Evolutionary conservation across 1,140 invertebrate genomes (phyloP).

Genomic region (Zaprionus vittiger): DNA sequence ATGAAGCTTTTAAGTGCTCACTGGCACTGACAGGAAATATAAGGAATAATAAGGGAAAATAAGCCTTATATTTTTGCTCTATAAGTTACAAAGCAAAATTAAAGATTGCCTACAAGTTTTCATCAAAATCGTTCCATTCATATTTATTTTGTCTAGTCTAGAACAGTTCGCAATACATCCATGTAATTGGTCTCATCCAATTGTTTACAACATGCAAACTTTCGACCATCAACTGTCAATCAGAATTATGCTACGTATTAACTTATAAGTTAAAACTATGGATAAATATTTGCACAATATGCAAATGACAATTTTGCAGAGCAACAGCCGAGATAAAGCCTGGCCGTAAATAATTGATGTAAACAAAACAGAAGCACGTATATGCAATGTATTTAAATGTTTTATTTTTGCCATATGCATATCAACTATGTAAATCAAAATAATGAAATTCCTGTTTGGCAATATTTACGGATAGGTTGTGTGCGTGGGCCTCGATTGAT

Average conservation of each 20-base stretch:
- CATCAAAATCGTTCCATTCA: no score
- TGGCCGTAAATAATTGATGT: background rate
- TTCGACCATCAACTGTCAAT: background rate
- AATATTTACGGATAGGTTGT: background rate
- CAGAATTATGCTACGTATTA: background rate
- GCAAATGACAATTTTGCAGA: no score
- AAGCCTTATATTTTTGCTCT: no score
- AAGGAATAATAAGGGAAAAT: no score
- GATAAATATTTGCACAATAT: background rate
- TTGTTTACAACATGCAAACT: background rate
- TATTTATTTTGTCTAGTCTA: no score
- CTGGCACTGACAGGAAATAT: no score
- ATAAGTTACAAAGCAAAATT: no score
- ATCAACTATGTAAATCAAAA: background rate
- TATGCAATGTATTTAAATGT: background rate
- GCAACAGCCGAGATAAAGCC: background rate
- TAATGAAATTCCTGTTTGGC: background rate
- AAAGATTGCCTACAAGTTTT: no score
- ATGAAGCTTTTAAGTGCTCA: no score
- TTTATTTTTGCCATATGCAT: background rate
- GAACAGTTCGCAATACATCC: no score
- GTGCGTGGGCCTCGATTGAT: conserved; percentile 15
- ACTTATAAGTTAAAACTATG: background rate
- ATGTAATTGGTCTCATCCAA: background rate
- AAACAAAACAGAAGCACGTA: background rate